Evolutionary conservation across 2,113 vertebrate genomes (phyloP).

Genomic region (Petrocephalus zakoni): DNA sequence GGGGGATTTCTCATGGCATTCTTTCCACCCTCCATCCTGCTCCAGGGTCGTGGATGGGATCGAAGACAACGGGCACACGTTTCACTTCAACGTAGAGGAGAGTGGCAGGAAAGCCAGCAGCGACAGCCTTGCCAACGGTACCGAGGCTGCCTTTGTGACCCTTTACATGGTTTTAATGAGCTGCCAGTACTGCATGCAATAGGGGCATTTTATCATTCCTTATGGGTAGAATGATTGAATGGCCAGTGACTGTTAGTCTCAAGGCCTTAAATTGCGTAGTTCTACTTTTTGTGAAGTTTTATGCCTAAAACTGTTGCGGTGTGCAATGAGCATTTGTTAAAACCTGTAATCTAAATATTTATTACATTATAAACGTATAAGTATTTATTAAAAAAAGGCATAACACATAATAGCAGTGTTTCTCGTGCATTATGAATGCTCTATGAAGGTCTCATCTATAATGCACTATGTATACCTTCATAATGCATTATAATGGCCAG

Average conservation of each 20-base stretch:
- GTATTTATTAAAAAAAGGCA: too few relatives aligned
- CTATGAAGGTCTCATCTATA: too few relatives aligned
- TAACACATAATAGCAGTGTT: too few relatives aligned
- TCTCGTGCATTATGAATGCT: too few relatives aligned
- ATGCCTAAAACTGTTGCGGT: not conserved
- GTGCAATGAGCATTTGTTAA: not conserved
- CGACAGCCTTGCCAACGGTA: slow-evolving; percentile 29
- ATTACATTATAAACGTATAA: not conserved
- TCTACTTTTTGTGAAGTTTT: not conserved
- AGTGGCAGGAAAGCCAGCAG: slow-evolving; percentile 33
- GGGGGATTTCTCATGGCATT: not conserved
- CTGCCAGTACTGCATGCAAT: not conserved
- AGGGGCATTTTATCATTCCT: not conserved
- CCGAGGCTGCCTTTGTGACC: not conserved
- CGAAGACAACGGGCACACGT: slow-evolving; percentile 73
- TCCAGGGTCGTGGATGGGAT: slow-evolving; percentile 87
- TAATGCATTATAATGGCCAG: too few relatives aligned
- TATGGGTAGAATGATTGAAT: not conserved
- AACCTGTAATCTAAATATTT: not conserved
- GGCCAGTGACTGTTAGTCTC: not conserved
- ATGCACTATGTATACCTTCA: too few relatives aligned
- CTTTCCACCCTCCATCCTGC: not conserved
- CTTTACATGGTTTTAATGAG: not conserved
- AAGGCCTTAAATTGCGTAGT: not conserved
- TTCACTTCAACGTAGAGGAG: slow-evolving; percentile 69